A percentile compares a stretch with the other conserved stretches of the same genome.
phyloP scores from a whole-genome alignment of 2,888 invertebrate genomes.

The Tiliacea citrago region DNA sequence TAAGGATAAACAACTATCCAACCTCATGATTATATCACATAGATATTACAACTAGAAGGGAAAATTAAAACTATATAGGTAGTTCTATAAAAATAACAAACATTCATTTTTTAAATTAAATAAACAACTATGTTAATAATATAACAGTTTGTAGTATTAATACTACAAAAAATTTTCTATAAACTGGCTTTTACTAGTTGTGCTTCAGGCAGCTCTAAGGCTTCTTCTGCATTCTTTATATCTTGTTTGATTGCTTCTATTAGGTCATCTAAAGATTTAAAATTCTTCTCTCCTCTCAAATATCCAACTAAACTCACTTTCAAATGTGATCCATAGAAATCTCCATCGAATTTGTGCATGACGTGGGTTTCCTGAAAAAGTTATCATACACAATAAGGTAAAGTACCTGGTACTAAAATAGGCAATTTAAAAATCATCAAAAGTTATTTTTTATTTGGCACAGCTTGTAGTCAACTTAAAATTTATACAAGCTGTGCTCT shows the following conservation, averaged over 20 bases:
- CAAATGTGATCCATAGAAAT: slow-evolving; percentile 96
- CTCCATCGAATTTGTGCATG: slow-evolving; percentile 94
- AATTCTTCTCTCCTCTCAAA: slow-evolving; percentile 96
- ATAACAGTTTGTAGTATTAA: slow-evolving; percentile 22
- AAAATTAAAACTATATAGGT: slow-evolving; percentile 35
- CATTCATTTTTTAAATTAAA: slow-evolving; percentile 25
- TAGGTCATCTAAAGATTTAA: slow-evolving; percentile 93
- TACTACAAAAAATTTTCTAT: slow-evolving; percentile 25
- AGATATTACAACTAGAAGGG: slow-evolving; percentile 1
- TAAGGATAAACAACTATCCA: background rate
- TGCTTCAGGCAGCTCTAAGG: slow-evolving; percentile 91
- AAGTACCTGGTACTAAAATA: background rate
- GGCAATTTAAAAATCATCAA: background rate
- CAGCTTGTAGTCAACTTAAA: too few relatives aligned
- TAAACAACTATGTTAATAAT: slow-evolving; percentile 31
- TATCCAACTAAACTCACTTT: slow-evolving; percentile 96
- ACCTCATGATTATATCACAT: background rate
- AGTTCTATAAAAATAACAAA: slow-evolving; percentile 39
- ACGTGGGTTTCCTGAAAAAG: slow-evolving; percentile 96
- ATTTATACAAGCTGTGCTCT: too few relatives aligned
- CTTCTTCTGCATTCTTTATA: slow-evolving; percentile 92
- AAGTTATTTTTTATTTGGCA: too few relatives aligned
- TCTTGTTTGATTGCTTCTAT: slow-evolving; percentile 95
- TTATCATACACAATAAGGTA: background rate
- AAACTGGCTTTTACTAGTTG: slow-evolving; percentile 78